Evolutionary conservation across 64 coral and sea anemone genomes (phyloP).

Genomic region (Montipora capricornis): DNA sequence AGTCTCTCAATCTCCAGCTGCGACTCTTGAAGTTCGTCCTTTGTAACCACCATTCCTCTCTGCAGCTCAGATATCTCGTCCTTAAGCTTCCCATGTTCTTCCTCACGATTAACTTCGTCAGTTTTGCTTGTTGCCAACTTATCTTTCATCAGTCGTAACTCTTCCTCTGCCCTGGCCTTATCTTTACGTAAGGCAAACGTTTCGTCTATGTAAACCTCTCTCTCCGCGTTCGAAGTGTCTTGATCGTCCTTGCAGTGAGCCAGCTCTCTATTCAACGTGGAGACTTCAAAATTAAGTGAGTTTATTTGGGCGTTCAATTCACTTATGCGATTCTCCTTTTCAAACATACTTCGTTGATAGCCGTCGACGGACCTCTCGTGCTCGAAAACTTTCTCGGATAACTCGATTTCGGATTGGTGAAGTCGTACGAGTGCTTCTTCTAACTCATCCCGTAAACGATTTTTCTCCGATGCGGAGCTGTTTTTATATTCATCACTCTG

Average conservation of each 20-base stretch:
- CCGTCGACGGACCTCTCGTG: not conserved
- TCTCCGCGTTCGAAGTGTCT: slow-evolving; percentile 60
- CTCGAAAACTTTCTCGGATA: slow-evolving; percentile 34
- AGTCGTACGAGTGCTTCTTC: slow-evolving; percentile 67
- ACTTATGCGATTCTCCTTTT: slow-evolving; percentile 19
- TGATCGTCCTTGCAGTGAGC: slow-evolving; percentile 18
- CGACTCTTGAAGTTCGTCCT: slow-evolving; percentile 18
- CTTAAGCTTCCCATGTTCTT: slow-evolving; percentile 52
- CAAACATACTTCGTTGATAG: slow-evolving; percentile 25
- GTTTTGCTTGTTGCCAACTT: slow-evolving; percentile 42
- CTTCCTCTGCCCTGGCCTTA: slow-evolving; percentile 41
- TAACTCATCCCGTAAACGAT: slow-evolving; percentile 71
- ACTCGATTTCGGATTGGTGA: slow-evolving; percentile 57
- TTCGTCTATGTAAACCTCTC: slow-evolving; percentile 49
- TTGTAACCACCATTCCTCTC: slow-evolving; percentile 8
- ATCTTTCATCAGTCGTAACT: slow-evolving; percentile 54
- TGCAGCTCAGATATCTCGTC: slow-evolving; percentile 33
- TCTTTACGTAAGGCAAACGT: slow-evolving; percentile 50
- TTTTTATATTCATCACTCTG: slow-evolving; percentile 61
- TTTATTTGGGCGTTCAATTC: slow-evolving; percentile 22
- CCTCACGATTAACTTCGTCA: slow-evolving; percentile 45
- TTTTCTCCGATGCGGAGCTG: slow-evolving; percentile 43
- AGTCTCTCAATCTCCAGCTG: slow-evolving; percentile 55
- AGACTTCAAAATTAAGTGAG: slow-evolving; percentile 32
- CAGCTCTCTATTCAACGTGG: slow-evolving; percentile 29